Evolutionary conservation across 2,797 vertebrate species (phyloP), one percentile per base, ranked within the genome.

Genomic region (Pipistrellus nathusii): DNA sequence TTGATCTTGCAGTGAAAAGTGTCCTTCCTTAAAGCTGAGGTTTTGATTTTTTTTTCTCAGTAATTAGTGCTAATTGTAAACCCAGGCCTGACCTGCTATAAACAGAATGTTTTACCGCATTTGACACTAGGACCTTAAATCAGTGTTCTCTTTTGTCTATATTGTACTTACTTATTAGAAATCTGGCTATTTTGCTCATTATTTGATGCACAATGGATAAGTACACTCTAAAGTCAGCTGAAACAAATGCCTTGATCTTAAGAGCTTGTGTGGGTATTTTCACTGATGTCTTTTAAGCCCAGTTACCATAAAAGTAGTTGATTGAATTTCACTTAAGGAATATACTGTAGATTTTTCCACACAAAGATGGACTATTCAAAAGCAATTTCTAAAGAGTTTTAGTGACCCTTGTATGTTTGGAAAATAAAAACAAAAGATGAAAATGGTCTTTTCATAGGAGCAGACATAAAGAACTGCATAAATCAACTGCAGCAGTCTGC

Each of bases 41-140:
- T 98, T 98, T 98, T 98, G 97, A 98, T 98, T 98, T 97, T 98
- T 98, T 98, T 98, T 98, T 97, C 95, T 97, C 96, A 91, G 97
- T 98, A 98, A 98, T 98, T 98, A 98, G 98, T 98, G 97, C 97
- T 98, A 98, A 98, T 98, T 98, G 97, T 98, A 98, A 98, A 98
- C 97, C 95, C 96, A 98, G 96, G 98, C 88, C 96, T 98, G 98
- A 98, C 98, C 98, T 96, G 96, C 96, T 96, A 97, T 97, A 98
- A 98, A 98, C 96, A 98, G 96, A 97, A 93, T 97, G 97, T 98
- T 98, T 98, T 98, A 97, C 97, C 80, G 41, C 89, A 62, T 98
- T 98, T 98, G 98, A 98, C 98, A 98, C 95, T 87, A 97, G 96
- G 97, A 98, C 98, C 98, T 98, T 97, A 98, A 97, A 98, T 98